Percentiles rank a stretch among this genome's conserved stretches.
These are phyloP conservation scores for Biston stratarius DNA, from an alignment of 2,888 invertebrate genomes.

Conservation along the genomic window DNA sequence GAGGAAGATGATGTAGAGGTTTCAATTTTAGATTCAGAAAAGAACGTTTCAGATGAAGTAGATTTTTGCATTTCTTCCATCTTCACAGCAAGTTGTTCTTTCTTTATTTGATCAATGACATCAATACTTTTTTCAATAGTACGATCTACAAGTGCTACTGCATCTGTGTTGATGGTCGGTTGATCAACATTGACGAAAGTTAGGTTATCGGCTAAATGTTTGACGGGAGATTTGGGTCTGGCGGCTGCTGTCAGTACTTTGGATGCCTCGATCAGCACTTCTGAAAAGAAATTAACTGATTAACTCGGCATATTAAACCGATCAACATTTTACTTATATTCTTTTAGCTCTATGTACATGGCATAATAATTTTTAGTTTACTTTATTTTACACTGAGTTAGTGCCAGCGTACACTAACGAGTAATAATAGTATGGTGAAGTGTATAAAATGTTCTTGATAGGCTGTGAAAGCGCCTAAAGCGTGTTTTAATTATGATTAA, in stretches of 20 bases:
- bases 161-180: constrained; percentile 84
- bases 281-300: constrained; percentile 66
- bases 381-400: constrained; percentile 15
- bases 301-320: neutral
- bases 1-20: constrained; percentile 79
- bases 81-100: constrained; percentile 76
- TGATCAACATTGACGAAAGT: constrained; percentile 82
- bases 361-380: neutral
- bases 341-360: constrained; percentile 4
- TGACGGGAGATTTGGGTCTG: constrained; percentile 80
- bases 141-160: constrained; percentile 84
- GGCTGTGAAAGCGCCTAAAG: constrained; percentile 47
- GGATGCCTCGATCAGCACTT: constrained; percentile 72
- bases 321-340: neutral
- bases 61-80: constrained; percentile 77
- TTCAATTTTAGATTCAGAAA: constrained; percentile 75
- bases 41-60: constrained; percentile 73
- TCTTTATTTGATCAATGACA: constrained; percentile 76
- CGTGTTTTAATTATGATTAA: constrained; percentile 35
- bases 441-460: constrained; percentile 19
- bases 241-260: constrained; percentile 70
- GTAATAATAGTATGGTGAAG: neutral
- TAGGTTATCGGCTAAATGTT: constrained; percentile 79
- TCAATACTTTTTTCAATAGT: constrained; percentile 78
- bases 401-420: constrained; percentile 3